Conservation (phyloP, 1,140 invertebrate genomes). For the Nymphalis io region DNA sequence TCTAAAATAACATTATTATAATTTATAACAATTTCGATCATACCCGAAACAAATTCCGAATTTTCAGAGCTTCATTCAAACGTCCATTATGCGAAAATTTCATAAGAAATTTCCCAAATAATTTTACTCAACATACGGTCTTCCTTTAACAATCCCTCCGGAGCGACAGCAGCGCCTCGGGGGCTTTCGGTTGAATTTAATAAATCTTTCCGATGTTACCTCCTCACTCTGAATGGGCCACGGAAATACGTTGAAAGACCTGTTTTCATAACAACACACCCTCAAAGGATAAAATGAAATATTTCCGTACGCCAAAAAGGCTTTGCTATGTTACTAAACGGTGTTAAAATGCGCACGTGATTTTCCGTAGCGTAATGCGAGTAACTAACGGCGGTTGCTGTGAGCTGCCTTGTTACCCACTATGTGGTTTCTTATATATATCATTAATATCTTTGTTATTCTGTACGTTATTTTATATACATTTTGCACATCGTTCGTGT, state of each 20-base stretch:
- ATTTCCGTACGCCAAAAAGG: slow-evolving; percentile 37
- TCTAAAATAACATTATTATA: too few species aligned
- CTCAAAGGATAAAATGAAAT: slow-evolving; percentile 41
- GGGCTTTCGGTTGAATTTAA: slow-evolving; percentile 37
- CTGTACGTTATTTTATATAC: too few species aligned
- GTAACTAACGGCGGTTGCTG: not conserved
- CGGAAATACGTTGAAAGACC: slow-evolving; percentile 38
- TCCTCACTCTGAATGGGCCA: slow-evolving; percentile 27
- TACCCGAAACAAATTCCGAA: slow-evolving; percentile 2
- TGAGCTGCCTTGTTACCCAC: not conserved
- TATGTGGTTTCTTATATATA: too few species aligned
- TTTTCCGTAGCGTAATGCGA: slow-evolving; percentile 19
- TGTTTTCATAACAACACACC: slow-evolving; percentile 40
- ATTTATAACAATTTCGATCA: not conserved
- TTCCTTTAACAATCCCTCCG: slow-evolving; percentile 28
- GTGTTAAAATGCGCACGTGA: slow-evolving; percentile 35
- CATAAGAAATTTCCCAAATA: slow-evolving; percentile 32
- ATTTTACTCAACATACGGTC: slow-evolving; percentile 28
- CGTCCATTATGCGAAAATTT: slow-evolving; percentile 13
- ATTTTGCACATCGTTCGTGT: too few species aligned
- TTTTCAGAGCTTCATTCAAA: slow-evolving; percentile 5
- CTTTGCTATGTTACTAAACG: slow-evolving; percentile 34
- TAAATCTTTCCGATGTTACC: slow-evolving; percentile 38
- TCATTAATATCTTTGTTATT: too few species aligned
- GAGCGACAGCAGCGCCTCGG: slow-evolving; percentile 26